Conservation (phyloP, 2,797 vertebrate species). For the Parauchenoglanis punctatus region DNA sequence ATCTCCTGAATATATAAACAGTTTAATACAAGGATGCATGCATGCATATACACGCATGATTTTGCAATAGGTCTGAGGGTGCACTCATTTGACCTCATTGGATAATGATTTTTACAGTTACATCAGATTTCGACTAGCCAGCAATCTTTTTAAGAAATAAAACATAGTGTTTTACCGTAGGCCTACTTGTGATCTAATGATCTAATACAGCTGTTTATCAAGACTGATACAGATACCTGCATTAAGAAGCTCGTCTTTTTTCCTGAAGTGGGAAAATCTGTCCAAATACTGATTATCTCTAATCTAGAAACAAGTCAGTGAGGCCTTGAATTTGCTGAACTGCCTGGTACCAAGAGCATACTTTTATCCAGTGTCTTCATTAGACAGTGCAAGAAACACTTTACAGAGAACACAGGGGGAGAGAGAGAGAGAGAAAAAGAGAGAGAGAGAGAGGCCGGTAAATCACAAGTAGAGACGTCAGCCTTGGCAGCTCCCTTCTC, state of each 20-base stretch:
- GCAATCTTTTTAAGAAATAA: background rate
- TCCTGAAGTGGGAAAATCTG: constrained; percentile 33
- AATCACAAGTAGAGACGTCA: constrained; percentile 57
- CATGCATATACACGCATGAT: background rate
- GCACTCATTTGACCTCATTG: background rate
- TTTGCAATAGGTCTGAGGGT: background rate
- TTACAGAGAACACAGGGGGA: constrained; percentile 50
- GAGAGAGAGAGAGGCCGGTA: constrained; percentile 48
- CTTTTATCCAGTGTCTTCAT: constrained; percentile 71
- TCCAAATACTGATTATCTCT: constrained; percentile 50
- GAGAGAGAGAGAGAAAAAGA: constrained; percentile 31
- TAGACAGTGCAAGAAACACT: constrained; percentile 70
- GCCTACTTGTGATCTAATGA: background rate
- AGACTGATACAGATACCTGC: background rate
- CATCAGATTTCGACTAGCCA: background rate
- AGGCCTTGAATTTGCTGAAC: constrained; percentile 69
- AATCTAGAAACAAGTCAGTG: constrained; percentile 40
- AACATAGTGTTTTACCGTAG: background rate
- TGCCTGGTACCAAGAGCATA: constrained; percentile 75
- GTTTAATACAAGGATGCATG: background rate
- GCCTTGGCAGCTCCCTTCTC: constrained; percentile 54
- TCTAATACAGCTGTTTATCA: constrained; percentile 14
- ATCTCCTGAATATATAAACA: background rate
- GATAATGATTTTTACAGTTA: background rate
- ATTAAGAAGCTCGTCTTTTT: constrained; percentile 13